Percentiles rank a stretch among this genome's conserved stretches.
Evolutionary conservation across 2,888 invertebrate genomes (phyloP).

Genomic region (Ceriagrion tenellum): DNA sequence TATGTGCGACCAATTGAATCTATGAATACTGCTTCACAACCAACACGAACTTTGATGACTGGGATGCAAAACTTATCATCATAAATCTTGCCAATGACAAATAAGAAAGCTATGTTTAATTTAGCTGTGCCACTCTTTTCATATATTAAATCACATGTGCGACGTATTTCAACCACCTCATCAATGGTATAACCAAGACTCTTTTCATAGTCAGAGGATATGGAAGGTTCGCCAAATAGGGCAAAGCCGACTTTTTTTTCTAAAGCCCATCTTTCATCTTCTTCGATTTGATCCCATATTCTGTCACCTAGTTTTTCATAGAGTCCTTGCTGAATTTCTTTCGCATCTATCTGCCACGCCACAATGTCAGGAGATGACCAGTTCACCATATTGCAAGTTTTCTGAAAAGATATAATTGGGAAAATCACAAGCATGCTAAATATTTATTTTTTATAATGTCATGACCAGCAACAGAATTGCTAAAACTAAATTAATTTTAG

Average conservation of each 20-base stretch:
- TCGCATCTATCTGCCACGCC: slow-evolving; percentile 24
- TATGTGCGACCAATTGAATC: slow-evolving; percentile 81
- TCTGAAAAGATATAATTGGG: no score
- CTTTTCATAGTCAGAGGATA: slow-evolving; percentile 74
- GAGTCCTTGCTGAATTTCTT: slow-evolving; percentile 81
- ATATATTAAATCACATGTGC: slow-evolving; percentile 76
- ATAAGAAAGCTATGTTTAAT: background rate
- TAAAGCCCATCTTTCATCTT: slow-evolving; percentile 78
- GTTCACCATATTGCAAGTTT: background rate
- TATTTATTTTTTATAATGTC: no score
- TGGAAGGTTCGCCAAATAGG: slow-evolving; percentile 80
- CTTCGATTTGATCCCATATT: slow-evolving; percentile 80
- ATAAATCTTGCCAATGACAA: slow-evolving; percentile 12
- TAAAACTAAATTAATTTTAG: no score
- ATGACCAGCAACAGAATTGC: no score
- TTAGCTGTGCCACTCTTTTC: slow-evolving; percentile 72
- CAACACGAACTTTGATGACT: background rate
- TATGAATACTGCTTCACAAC: slow-evolving; percentile 75
- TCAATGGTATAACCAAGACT: slow-evolving; percentile 79
- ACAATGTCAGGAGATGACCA: slow-evolving; percentile 15
- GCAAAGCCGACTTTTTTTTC: slow-evolving; percentile 81
- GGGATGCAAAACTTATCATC: background rate
- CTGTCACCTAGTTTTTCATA: slow-evolving; percentile 81
- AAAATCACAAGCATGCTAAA: no score
- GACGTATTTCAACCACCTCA: slow-evolving; percentile 72